Base-by-base conservation (phyloP, 2,888 invertebrate genomes). In the Synergus umbraculus region DNA sequence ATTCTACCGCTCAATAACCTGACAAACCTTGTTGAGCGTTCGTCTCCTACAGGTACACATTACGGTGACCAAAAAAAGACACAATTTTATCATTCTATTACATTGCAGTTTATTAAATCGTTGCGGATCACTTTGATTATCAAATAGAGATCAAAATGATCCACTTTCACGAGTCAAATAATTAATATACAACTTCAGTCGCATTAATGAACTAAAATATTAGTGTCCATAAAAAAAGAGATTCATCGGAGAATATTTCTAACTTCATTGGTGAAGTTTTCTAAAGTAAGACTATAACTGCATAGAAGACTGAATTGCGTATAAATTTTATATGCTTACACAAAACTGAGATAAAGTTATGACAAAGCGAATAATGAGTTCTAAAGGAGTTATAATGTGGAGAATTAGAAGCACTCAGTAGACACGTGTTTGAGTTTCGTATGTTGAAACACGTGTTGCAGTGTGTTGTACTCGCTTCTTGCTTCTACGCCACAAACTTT, bases 401-500 rank as follows among this genome's bases (percentile, higher is more conserved):
- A 49, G 69, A 49, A 69, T 69, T 69, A 69, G 69, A 49, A 69
- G 69, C 49, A 49, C 69, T 69, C 49, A 73, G 73, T 73, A 73
- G 54, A 54, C 73, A 73, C 37, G 54, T 73, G 73, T 73, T 54
- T 73, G 49, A 54, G 73, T 73, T 69, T 49, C 22, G 54, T 73
- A 29, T 73, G 73, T 73, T 37, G 49, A 18, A 73, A 73, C 37
- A 54, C 37, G 73, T 54, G 69, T 49, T 44, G 44, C 69, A 69
- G 49, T 69, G 73, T 73, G 73, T 73, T 73, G 73, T 54, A 73
- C 54, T 73, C 29, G 37, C 73, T 73, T 54, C 54, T 73, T 73
- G 73, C 73, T 73, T 73, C 73, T 73, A 69, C 46, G 77, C 84
- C 84, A 83, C 83, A 85, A 86, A 85, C 84, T 86, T 86, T 86